Evolutionary conservation across 2,888 invertebrate species (phyloP).

Genomic region (Hirtodrosophila histrioides): DNA sequence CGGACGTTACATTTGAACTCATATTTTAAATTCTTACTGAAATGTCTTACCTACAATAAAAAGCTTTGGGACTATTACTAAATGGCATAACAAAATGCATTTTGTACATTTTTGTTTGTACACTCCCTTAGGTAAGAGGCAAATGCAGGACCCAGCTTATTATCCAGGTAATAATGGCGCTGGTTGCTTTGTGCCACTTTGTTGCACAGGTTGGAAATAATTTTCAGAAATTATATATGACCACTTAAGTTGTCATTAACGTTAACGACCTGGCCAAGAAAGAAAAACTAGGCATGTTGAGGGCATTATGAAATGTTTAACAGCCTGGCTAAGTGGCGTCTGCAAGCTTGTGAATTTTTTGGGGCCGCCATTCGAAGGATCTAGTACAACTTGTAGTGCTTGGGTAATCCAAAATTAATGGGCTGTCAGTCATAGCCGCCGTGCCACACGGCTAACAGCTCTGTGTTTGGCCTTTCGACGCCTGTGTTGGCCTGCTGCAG

Average conservation of each 20-base stretch:
- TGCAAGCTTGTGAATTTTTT: slow-evolving; percentile 53
- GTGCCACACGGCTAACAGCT: background rate
- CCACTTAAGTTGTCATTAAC: slow-evolving; percentile 78
- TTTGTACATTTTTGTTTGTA: background rate
- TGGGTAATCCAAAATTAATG: slow-evolving; percentile 79
- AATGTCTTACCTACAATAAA: too few species aligned
- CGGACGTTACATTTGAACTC: too few species aligned
- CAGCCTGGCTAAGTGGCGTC: slow-evolving; percentile 60
- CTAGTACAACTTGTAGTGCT: slow-evolving; percentile 48
- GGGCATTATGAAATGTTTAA: slow-evolving; percentile 75
- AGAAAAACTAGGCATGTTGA: slow-evolving; percentile 47
- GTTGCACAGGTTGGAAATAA: slow-evolving; percentile 68
- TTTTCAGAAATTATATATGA: slow-evolving; percentile 76
- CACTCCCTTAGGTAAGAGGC: background rate
- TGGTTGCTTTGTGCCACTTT: slow-evolving; percentile 48
- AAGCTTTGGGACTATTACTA: too few species aligned
- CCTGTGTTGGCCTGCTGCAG: slow-evolving; percentile 52
- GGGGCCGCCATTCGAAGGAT: slow-evolving; percentile 38
- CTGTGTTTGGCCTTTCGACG: slow-evolving; percentile 56
- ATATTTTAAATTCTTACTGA: too few species aligned
- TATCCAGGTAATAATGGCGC: slow-evolving; percentile 41
- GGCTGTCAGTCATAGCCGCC: slow-evolving; percentile 71
- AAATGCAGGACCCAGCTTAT: slow-evolving; percentile 22
- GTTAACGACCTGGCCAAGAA: slow-evolving; percentile 65
- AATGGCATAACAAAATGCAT: background rate